phyloP scores from a whole-genome alignment of 2,797 vertebrate genomes.

The Hydrocynus forskahlii region DNA sequence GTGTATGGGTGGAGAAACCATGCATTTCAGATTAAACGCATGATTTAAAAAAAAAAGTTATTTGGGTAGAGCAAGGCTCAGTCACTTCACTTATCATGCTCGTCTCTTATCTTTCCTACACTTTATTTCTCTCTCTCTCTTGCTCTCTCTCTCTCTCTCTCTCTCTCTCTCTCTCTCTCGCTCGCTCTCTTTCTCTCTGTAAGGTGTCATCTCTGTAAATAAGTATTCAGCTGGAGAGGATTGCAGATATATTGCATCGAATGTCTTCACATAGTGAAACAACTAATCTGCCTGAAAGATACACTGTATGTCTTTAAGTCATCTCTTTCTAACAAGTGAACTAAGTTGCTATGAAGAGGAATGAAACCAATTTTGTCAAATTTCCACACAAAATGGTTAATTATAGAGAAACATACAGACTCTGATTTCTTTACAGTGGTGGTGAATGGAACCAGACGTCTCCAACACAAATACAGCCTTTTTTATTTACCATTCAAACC shows the following conservation, averaged over 20 bases:
- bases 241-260: not conserved
- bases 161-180: not conserved
- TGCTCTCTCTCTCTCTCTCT: conserved; percentile 11
- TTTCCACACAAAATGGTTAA: too few relatives aligned
- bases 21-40: not conserved
- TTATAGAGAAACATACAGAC: too few relatives aligned
- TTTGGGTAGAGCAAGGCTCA: not conserved
- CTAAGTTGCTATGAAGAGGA: too few relatives aligned
- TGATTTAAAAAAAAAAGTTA: not conserved
- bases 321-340: too few relatives aligned
- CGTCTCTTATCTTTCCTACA: not conserved
- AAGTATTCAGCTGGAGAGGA: not conserved
- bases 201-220: not conserved
- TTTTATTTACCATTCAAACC: too few relatives aligned
- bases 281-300: not conserved
- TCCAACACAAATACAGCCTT: too few relatives aligned
- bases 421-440: too few relatives aligned
- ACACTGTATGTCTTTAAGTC: not conserved
- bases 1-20: not conserved
- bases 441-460: too few relatives aligned
- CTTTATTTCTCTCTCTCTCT: conserved; percentile 17
- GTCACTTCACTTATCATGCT: not conserved
- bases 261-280: not conserved
- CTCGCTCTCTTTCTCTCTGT: not conserved
- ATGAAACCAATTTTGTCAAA: too few relatives aligned